A percentile compares a stretch with the other conserved stretches of the same genome.
Evolutionary conservation across 2,888 invertebrate genomes (phyloP).

Genomic region (Sphecodes monilicornis): DNA sequence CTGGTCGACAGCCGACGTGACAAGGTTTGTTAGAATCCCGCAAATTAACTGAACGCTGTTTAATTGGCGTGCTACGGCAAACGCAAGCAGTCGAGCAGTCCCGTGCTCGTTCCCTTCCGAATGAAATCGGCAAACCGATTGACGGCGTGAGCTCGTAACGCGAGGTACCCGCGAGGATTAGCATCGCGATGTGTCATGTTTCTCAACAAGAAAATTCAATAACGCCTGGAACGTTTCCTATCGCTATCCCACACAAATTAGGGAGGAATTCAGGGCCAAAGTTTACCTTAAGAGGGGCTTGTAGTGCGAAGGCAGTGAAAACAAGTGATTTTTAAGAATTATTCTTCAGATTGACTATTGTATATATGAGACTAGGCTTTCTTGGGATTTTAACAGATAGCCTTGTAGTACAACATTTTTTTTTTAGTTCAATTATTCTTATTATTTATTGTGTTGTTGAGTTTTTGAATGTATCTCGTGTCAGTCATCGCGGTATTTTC

Average conservation of each 20-base stretch:
- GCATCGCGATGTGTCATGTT: neutral
- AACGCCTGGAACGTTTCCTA: neutral
- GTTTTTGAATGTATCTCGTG: too few relatives aligned
- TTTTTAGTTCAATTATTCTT: too few relatives aligned
- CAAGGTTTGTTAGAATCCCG: constrained; percentile 26
- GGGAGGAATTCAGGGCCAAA: neutral
- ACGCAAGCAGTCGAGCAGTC: constrained; percentile 39
- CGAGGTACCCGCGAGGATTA: neutral
- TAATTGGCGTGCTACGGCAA: constrained; percentile 41
- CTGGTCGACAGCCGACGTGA: neutral
- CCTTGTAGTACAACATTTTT: too few relatives aligned
- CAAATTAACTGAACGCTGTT: constrained; percentile 31
- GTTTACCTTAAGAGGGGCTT: too few relatives aligned
- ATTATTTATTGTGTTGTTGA: too few relatives aligned
- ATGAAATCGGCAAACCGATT: constrained; percentile 33
- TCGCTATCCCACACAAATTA: neutral
- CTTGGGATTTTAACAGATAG: too few relatives aligned
- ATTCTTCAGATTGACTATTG: too few relatives aligned
- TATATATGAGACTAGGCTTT: too few relatives aligned
- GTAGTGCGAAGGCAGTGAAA: too few relatives aligned
- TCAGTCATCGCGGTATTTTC: too few relatives aligned
- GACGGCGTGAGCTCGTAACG: constrained; percentile 11
- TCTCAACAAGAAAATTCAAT: neutral
- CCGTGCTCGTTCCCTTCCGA: neutral
- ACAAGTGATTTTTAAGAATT: too few relatives aligned